Evolutionary conservation across 2,113 vertebrate genomes (phyloP).

Genomic region (Sceloporus tristichus): DNA sequence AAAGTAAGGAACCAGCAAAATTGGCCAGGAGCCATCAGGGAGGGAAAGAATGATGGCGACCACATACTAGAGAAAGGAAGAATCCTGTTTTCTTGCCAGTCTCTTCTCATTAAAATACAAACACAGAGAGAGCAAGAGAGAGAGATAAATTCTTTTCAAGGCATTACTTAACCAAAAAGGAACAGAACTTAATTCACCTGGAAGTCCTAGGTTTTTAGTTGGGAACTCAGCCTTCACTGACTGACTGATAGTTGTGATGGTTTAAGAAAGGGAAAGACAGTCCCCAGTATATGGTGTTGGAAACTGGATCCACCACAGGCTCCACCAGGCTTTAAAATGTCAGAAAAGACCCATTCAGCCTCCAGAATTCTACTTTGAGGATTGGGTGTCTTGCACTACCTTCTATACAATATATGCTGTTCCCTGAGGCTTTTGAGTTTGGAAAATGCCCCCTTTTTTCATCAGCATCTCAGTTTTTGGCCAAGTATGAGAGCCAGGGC

Average conservation of each 20-base stretch:
- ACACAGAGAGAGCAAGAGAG: not conserved
- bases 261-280: not conserved
- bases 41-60: not conserved
- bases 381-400: too few species aligned
- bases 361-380: too few species aligned
- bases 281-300: not conserved
- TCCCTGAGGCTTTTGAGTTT: too few species aligned
- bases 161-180: not conserved
- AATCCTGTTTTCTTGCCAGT: not conserved
- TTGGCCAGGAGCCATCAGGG: not conserved
- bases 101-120: not conserved
- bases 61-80: not conserved
- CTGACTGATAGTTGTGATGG: not conserved
- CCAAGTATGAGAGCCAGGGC: too few species aligned
- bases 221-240: not conserved
- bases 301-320: too few species aligned
- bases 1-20: not conserved
- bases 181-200: not conserved
- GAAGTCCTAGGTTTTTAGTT: not conserved
- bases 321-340: too few species aligned
- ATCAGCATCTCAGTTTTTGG: too few species aligned
- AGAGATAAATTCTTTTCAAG: not conserved
- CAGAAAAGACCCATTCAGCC: too few species aligned
- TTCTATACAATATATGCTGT: too few species aligned
- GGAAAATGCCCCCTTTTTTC: too few species aligned